Percentiles rank a stretch among this genome's conserved stretches.
Evolutionary conservation across 92 coral and sea anemone genomes (phyloP).

Genomic region (Phenganax subtilis): DNA sequence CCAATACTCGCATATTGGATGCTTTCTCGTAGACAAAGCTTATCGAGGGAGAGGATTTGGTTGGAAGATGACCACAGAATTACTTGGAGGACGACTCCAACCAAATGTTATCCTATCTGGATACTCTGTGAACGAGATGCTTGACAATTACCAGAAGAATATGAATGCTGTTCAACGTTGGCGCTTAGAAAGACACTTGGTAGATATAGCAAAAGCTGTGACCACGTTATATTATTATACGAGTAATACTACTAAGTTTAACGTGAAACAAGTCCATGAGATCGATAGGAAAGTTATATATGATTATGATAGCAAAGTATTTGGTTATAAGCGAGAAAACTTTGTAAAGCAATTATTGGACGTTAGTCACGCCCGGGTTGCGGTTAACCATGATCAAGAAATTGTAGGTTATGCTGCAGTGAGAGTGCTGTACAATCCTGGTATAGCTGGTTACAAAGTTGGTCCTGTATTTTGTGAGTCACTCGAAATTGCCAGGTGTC

Average conservation of each 20-base stretch:
- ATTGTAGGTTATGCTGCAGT: slow-evolving; percentile 44
- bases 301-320: slow-evolving; percentile 41
- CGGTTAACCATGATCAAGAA: slow-evolving; percentile 22
- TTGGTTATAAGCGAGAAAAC: slow-evolving; percentile 46
- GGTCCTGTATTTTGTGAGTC: slow-evolving; percentile 52
- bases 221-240: background rate
- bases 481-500: slow-evolving; percentile 37
- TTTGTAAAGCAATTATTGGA: slow-evolving; percentile 42
- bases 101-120: slow-evolving; percentile 19
- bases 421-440: slow-evolving; percentile 36
- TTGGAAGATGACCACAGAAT: slow-evolving; percentile 21
- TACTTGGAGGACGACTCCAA: background rate
- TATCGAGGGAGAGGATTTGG: slow-evolving; percentile 48
- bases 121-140: background rate
- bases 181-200: background rate
- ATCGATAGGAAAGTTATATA: slow-evolving; percentile 31
- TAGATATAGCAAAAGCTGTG: slow-evolving; percentile 27
- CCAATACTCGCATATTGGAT: background rate
- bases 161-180: background rate
- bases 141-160: slow-evolving; percentile 8
- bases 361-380: slow-evolving; percentile 43
- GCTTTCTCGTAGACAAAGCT: slow-evolving; percentile 28
- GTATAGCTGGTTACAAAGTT: slow-evolving; percentile 35
- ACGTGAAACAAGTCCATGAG: slow-evolving; percentile 27
- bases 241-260: background rate